Evolutionary conservation across 2,797 vertebrate genomes (phyloP), one percentile per base, ranked within the genome.

Genomic region (Novumbra hubbsi): DNA sequence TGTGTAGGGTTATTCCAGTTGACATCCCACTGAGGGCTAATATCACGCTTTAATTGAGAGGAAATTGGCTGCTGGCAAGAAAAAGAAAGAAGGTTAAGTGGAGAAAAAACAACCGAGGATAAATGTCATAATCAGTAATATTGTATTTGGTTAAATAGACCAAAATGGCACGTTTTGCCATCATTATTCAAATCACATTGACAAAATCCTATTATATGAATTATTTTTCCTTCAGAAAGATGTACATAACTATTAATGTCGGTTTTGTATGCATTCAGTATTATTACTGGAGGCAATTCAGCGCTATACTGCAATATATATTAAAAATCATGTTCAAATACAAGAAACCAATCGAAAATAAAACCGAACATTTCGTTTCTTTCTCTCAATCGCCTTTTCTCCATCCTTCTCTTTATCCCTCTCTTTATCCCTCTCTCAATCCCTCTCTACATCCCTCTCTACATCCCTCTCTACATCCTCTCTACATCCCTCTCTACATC

Each of bases 41-140:
- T 94, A 94, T 93, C 93, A 94, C 93, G 93, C 92, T 94, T 93
- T 94, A 94, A 94, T 94, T 94, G 91, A 93, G 91, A 92, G 91
- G 92, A 94, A 94, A 94, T 94, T 94, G 91, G 91, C 93, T 93
- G 91, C 90, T 92, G 92, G 92, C 92, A 91, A 93, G 91, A 91
- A 94, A 90, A 89, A 92, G 90, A 93, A 93, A 94, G 92, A 91
- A 90, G 89, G 91, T 88, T 93, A 90, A 91, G 11, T 45, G 41
- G 87, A 88, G 85, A 89, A 92, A 91, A 87, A 91, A 87, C 91
- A 89, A 93, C 92, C 92, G 92, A 92, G 93, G 90, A 94, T 94
- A 94, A 94, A 90, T 93, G 87, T 91, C 91, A 90, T 90, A 94
- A 94, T 94, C 92, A 94, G 92, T 91, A 92, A 93, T 91, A 94